Evolutionary conservation across 1,140 invertebrate genomes (phyloP).

Genomic region (Drosophila ficusphila): DNA sequence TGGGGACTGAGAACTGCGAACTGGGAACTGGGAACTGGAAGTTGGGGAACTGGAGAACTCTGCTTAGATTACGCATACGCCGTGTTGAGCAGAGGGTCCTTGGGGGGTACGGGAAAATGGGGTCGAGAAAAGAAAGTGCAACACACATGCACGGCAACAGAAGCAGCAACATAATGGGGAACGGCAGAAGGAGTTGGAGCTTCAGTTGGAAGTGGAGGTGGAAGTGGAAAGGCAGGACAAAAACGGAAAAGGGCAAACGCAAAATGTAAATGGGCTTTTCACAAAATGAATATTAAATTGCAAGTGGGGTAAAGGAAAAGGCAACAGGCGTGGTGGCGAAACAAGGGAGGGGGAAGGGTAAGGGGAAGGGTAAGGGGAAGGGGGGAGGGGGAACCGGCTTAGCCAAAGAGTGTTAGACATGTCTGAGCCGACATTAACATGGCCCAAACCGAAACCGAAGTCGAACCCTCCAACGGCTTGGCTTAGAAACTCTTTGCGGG

Average conservation of each 20-base stretch:
- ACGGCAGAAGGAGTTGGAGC: neutral
- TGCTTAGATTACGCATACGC: slow-evolving; percentile 77
- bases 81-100: slow-evolving; percentile 42
- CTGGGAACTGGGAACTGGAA: neutral
- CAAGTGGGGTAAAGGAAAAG: slow-evolving; percentile 16
- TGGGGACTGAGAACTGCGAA: slow-evolving; percentile 1
- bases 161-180: slow-evolving; percentile 20
- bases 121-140: slow-evolving; percentile 59
- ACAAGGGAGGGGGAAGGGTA: too few species aligned
- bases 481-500: slow-evolving; percentile 2
- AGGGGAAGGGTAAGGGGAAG: too few species aligned
- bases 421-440: slow-evolving; percentile 60
- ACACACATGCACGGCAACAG: slow-evolving; percentile 31
- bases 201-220: neutral
- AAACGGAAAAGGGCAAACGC: slow-evolving; percentile 52
- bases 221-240: slow-evolving; percentile 5
- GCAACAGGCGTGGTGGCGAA: too few species aligned
- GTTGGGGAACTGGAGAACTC: slow-evolving; percentile 18
- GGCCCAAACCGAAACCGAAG: slow-evolving; percentile 2
- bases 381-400: neutral
- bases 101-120: slow-evolving; percentile 8
- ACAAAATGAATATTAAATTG: slow-evolving; percentile 80
- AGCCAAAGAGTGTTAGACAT: slow-evolving; percentile 44
- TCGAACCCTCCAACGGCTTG: neutral
- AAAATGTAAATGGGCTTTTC: slow-evolving; percentile 77